phyloP scores from a whole-genome alignment of 2,888 invertebrate species.

The Eledona agricola region DNA sequence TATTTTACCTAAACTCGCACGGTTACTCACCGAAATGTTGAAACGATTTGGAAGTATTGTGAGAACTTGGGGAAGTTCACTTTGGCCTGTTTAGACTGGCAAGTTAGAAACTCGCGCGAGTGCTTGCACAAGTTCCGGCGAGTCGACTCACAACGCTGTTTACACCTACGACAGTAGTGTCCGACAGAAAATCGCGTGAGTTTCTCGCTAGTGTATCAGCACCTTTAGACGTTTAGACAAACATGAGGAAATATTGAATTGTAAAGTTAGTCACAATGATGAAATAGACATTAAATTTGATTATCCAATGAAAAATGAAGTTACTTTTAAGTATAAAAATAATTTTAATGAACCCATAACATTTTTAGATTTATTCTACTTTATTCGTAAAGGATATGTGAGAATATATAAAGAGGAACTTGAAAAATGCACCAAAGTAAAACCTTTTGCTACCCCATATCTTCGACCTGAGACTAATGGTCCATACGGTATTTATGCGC shows the following conservation, averaged over 20 bases:
- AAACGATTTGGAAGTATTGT: too few relatives aligned
- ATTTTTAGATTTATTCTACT: conserved; percentile 15
- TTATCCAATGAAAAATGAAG: conserved; percentile 4
- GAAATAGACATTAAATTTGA: conserved; percentile 24
- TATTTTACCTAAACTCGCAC: too few relatives aligned
- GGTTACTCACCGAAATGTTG: too few relatives aligned
- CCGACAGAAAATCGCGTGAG: too few relatives aligned
- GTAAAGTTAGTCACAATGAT: conserved; percentile 17
- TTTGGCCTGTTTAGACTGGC: too few relatives aligned
- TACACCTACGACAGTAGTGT: too few relatives aligned
- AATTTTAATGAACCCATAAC: conserved; percentile 6
- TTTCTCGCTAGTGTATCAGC: too few relatives aligned
- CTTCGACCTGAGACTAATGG: conserved; percentile 8
- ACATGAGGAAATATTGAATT: conserved; percentile 2
- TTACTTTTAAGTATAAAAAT: conserved; percentile 13
- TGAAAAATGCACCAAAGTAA: conserved; percentile 7
- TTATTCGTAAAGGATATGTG: conserved; percentile 13
- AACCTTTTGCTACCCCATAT: conserved; percentile 14
- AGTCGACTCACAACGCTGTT: too few relatives aligned
- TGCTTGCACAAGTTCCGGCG: too few relatives aligned
- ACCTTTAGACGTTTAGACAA: conserved; percentile 2
- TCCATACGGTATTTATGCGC: conserved; percentile 18
- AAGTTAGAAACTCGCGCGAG: too few relatives aligned
- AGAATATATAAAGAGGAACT: conserved; percentile 8
- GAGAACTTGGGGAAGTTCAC: too few relatives aligned